Conservation (phyloP, 2,797 vertebrate species). For the Spheniscus humboldti region DNA sequence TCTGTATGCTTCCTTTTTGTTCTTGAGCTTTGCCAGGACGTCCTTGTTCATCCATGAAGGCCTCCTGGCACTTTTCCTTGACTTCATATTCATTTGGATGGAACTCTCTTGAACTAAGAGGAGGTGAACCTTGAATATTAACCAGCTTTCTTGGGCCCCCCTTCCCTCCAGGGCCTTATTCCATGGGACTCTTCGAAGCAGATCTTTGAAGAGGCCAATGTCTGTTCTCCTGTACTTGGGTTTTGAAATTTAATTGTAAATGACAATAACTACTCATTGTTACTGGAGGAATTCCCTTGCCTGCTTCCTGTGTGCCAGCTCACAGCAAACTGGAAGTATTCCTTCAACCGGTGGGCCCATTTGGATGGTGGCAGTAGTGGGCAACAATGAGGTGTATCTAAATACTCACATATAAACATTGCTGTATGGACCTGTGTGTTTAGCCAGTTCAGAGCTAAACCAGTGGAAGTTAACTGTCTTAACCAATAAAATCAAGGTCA, state of each 20-base stretch:
- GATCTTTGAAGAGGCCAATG: not conserved
- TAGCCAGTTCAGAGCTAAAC: not conserved
- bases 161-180: not conserved
- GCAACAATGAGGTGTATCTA: not conserved
- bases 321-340: not conserved
- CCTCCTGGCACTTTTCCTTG: not conserved
- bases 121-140: not conserved
- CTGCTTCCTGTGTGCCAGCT: not conserved
- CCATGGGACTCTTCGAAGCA: not conserved
- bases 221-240: not conserved
- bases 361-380: not conserved
- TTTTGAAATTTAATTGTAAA: not conserved
- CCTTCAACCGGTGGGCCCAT: not conserved
- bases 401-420: not conserved
- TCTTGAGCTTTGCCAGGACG: not conserved
- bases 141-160: not conserved
- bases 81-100: not conserved
- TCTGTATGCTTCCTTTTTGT: not conserved
- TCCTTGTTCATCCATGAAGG: not conserved
- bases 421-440: not conserved
- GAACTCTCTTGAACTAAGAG: not conserved
- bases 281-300: not conserved
- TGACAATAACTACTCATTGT: not conserved
- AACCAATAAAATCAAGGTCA: not conserved
- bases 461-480: not conserved